Percentiles rank a stretch among this genome's conserved stretches.
phyloP scores from a whole-genome alignment of 2,113 vertebrate species.

The Callorhinus ursinus region DNA sequence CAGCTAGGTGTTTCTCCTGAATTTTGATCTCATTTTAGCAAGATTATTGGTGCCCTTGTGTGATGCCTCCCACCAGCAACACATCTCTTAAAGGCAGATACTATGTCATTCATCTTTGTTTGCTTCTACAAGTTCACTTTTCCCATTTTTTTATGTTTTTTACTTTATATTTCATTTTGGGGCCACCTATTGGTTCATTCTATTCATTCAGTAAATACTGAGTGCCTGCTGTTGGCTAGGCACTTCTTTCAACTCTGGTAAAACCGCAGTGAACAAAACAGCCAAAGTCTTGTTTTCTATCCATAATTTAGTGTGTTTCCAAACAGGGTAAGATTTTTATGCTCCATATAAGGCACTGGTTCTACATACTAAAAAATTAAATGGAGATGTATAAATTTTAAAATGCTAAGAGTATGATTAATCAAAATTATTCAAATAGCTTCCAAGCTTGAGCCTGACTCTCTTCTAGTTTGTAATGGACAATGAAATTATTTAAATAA shows the following conservation, averaged over 20 bases:
- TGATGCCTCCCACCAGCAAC: background rate
- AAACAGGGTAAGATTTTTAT: conserved; percentile 31
- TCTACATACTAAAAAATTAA: conserved; percentile 28
- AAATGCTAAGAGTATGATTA: background rate
- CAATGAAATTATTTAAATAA: conserved; percentile 4
- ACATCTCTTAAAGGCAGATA: background rate
- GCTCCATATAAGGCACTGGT: background rate
- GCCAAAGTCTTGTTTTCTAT: background rate
- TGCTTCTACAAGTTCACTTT: background rate
- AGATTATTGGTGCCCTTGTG: background rate
- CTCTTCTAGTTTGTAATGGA: background rate
- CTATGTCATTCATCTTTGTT: background rate
- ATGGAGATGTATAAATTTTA: background rate
- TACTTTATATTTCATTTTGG: conserved; percentile 6
- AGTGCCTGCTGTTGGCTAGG: background rate
- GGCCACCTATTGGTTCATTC: background rate
- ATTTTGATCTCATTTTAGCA: background rate
- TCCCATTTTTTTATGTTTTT: background rate
- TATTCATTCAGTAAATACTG: background rate
- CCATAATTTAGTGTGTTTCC: background rate
- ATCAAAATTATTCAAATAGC: conserved; percentile 43
- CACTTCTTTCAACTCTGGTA: background rate
- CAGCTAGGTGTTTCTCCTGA: background rate
- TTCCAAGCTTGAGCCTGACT: conserved; percentile 12
- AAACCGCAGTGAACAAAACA: background rate